These are phyloP conservation scores for Boleophthalmus pectinirostris DNA, from an alignment of 2,113 vertebrate genomes.

Conservation along the genomic window DNA sequence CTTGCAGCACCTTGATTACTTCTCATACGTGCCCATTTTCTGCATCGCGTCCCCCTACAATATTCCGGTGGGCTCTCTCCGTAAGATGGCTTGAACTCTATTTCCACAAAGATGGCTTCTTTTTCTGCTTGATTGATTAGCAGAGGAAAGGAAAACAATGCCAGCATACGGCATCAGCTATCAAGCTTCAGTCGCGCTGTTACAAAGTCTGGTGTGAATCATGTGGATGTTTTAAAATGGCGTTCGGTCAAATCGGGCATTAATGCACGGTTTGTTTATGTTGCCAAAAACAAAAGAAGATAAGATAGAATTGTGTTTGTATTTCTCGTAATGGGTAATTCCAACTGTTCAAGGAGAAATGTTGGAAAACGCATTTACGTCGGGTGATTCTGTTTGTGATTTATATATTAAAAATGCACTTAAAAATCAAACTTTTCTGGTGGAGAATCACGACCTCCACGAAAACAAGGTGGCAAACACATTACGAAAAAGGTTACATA, in stretches of 20 bases:
- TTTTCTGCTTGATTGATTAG: constrained; percentile 48
- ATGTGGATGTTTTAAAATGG: not conserved
- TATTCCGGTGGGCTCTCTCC: constrained; percentile 17
- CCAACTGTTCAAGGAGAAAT: not conserved
- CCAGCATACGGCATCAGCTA: constrained; percentile 16
- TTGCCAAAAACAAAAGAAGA: not conserved
- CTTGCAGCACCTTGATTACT: constrained; percentile 58
- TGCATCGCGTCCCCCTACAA: constrained; percentile 19
- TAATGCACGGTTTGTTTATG: not conserved
- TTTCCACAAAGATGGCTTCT: constrained; percentile 31
- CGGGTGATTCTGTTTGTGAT: too few species aligned
- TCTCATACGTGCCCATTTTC: constrained; percentile 47
- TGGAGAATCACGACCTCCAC: too few species aligned
- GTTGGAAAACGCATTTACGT: too few species aligned
- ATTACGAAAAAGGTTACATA: too few species aligned
- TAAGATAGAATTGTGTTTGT: not conserved
- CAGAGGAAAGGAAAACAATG: constrained; percentile 30
- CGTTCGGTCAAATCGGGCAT: constrained; percentile 5
- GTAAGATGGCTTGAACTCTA: constrained; percentile 43
- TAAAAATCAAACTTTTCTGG: too few species aligned
- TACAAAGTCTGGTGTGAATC: not conserved
- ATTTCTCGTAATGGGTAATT: not conserved
- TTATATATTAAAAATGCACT: too few species aligned
- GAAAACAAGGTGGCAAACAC: too few species aligned
- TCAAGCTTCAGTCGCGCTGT: not conserved